Evolutionary conservation across 2,113 vertebrate species (phyloP).

Genomic region (Lasiurus cinereus): DNA sequence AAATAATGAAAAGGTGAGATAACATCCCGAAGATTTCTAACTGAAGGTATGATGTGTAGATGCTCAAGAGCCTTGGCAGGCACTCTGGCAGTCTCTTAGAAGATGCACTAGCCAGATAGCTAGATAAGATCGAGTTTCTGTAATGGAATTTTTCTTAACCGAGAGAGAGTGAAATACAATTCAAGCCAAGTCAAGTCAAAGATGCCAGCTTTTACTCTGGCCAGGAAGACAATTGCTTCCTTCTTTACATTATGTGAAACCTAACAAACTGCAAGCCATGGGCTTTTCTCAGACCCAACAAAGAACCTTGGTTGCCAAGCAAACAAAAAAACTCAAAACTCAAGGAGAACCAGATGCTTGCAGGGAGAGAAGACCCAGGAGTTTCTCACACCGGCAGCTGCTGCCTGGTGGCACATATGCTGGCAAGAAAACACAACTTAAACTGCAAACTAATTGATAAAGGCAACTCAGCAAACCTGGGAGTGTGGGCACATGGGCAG

Average conservation of each 20-base stretch:
- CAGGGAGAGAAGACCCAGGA: background rate
- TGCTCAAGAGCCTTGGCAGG: conserved; percentile 66
- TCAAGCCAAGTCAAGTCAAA: background rate
- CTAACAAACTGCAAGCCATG: background rate
- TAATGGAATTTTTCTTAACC: background rate
- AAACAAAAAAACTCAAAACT: background rate
- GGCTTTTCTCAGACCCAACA: background rate
- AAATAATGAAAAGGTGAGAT: conserved; percentile 72
- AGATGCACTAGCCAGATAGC: background rate
- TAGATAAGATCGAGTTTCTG: background rate
- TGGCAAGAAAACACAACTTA: background rate
- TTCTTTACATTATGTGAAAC: background rate
- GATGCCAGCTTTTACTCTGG: background rate
- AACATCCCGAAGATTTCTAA: conserved; percentile 64
- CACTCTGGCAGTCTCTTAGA: background rate
- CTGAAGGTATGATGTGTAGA: conserved; percentile 66
- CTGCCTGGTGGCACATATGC: fast-evolving
- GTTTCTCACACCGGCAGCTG: background rate
- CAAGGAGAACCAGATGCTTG: background rate
- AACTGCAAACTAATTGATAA: background rate
- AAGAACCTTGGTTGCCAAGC: background rate
- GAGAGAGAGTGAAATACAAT: background rate
- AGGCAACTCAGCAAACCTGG: fast-evolving
- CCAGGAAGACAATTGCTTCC: background rate
- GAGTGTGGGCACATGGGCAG: fast-evolving